A percentile compares a stretch with the other conserved stretches of the same genome.
These are phyloP conservation scores for Hypomecis punctinalis DNA, from an alignment of 2,888 invertebrate genomes.

Conservation along the genomic window DNA sequence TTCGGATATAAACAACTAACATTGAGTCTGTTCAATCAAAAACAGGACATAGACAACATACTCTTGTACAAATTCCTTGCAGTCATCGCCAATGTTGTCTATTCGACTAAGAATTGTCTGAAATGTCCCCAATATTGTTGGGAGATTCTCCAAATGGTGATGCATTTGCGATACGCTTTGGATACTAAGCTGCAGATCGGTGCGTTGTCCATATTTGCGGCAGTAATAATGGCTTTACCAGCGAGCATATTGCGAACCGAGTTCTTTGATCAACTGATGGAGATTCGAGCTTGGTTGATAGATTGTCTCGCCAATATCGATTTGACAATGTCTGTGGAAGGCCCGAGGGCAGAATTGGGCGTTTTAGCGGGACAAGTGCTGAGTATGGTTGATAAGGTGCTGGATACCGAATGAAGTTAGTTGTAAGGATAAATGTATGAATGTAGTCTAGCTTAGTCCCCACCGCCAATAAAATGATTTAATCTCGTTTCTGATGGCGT, in stretches of 20 bases:
- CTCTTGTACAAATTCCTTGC: conserved; percentile 88
- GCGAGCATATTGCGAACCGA: conserved; percentile 83
- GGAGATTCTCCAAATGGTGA: conserved; percentile 88
- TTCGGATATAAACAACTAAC: conserved; percentile 85
- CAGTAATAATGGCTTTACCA: conserved; percentile 87
- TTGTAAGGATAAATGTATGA: conserved; percentile 18
- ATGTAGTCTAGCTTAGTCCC: conserved; percentile 25
- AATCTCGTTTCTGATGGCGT: conserved; percentile 27
- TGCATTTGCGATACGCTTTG: conserved; percentile 87
- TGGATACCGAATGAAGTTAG: conserved; percentile 50
- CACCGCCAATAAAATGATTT: conserved; percentile 44
- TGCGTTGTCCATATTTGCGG: conserved; percentile 88
- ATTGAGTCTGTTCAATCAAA: conserved; percentile 79
- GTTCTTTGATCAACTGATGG: conserved; percentile 86
- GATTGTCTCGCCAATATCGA: conserved; percentile 83
- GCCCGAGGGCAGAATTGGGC: conserved; percentile 87
- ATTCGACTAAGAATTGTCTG: conserved; percentile 88
- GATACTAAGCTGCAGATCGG: conserved; percentile 88
- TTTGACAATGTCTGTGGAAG: conserved; percentile 78
- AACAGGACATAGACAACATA: conserved; percentile 87
- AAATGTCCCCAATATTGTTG: conserved; percentile 87
- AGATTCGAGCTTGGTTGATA: conserved; percentile 88
- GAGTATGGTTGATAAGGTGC: conserved; percentile 79
- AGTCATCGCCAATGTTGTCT: conserved; percentile 87
- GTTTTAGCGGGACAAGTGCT: conserved; percentile 86